These are phyloP conservation scores for Agrypnus murinus DNA, from an alignment of 2,888 invertebrate genomes.

Conservation along the genomic window DNA sequence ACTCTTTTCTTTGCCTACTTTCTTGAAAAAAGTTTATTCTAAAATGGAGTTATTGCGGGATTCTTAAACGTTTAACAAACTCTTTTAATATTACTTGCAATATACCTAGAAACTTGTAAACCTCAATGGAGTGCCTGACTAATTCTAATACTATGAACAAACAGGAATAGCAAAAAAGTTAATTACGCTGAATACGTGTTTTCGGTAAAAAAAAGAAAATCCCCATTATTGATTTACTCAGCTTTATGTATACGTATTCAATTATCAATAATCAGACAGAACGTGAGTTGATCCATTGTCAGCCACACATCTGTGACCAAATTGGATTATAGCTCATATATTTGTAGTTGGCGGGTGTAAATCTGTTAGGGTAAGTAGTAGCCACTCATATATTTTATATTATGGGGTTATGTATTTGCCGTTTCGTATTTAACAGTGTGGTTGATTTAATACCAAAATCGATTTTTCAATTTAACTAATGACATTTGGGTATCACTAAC, in stretches of 20 bases:
- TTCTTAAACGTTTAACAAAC: too few species aligned
- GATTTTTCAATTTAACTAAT: slow-evolving; percentile 32
- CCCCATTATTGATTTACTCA: too few species aligned
- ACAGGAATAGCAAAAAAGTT: too few species aligned
- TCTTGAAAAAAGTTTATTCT: too few species aligned
- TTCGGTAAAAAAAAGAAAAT: too few species aligned
- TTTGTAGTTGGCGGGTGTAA: slow-evolving; percentile 50
- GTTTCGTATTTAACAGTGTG: slow-evolving; percentile 16
- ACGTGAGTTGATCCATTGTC: slow-evolving; percentile 48
- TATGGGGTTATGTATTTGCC: slow-evolving; percentile 16
- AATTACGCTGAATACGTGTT: too few species aligned
- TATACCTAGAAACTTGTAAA: too few species aligned
- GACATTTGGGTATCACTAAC: slow-evolving; percentile 7
- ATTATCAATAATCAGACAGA: slow-evolving; percentile 40
- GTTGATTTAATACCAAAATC: slow-evolving; percentile 13
- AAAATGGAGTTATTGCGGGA: too few species aligned
- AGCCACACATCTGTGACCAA: slow-evolving; percentile 53
- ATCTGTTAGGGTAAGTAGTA: slow-evolving; percentile 33
- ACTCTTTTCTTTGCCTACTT: too few species aligned
- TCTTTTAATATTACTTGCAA: too few species aligned
- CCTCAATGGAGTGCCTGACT: too few species aligned
- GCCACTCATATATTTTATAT: slow-evolving; percentile 16
- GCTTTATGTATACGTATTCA: slow-evolving; percentile 20
- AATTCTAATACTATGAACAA: too few species aligned
- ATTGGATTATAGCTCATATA: slow-evolving; percentile 52